Base-by-base conservation (phyloP, 2,113 vertebrate species). In the Percopsis transmontana region DNA sequence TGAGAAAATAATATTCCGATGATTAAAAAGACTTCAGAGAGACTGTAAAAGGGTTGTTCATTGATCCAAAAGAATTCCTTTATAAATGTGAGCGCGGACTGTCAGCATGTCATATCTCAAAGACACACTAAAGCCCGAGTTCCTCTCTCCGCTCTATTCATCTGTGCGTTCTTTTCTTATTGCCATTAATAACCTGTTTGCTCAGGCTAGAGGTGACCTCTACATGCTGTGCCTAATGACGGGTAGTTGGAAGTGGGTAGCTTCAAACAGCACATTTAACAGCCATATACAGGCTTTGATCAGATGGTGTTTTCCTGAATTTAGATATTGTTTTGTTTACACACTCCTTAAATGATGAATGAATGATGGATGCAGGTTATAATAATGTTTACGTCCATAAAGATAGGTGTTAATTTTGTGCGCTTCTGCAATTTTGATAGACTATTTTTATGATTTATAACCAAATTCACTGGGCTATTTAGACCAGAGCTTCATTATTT, bases 1-100 rank as follows among this genome's bases (percentile, higher is more conserved):
- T 60, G 87, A 86, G 87, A 90, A 92, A 93, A 91, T 92, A 88
- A 90, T 90, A 86, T 92, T 91, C 78, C 62, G 87, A 91, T 93
- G 88, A 93, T 93, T 92, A 91, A 91, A 92, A 86, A 91, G 87
- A 92, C 91, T 92, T 91, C 90, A 90, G 90, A 91, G 89, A 90
- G 88, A 91, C 83, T 79, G 83, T 80, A 88, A 86, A 86, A 78
- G 85, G 81, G 78, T 76, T 79, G 71, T 69, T 79, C 91, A 92
- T 91, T 92, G 91, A 92, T 92, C 89, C 91, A 79, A 76, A 88
- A 85, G 82, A 88, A 84, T 87, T 77, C 81, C 79, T 87, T 90
- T 80, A 90, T 90, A 89, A 89, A 85, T 85, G 82, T 83, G 76
- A 76, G 74, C 85, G 55, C 79, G 51, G 77, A 83, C 85, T 88